phyloP scores from a whole-genome alignment of 30 jellyfish, hydroid and myxozoan genomes.

The Turritopsis dohrnii region DNA sequence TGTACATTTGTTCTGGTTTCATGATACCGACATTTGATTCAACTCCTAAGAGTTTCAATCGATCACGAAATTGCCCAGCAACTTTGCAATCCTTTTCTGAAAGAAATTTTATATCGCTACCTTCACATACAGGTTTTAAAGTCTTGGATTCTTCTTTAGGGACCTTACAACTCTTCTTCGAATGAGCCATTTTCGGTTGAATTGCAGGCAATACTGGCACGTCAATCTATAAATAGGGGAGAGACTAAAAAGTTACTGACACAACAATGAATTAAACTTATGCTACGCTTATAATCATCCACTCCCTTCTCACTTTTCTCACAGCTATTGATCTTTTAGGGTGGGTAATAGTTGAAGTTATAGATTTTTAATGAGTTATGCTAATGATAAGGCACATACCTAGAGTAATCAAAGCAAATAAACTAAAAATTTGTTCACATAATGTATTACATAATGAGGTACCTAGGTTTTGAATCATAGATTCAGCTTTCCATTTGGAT shows the following conservation, averaged over 20 bases:
- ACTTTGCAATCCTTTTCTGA: not conserved
- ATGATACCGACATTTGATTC: not conserved
- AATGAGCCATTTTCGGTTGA: not conserved
- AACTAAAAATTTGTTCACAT: no score
- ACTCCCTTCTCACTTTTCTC: no score
- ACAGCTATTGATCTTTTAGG: no score
- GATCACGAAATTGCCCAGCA: not conserved
- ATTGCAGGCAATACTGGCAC: not conserved
- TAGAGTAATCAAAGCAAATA: no score
- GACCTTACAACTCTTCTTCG: not conserved
- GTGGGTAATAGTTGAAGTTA: no score
- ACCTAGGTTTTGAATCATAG: no score
- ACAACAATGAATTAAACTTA: no score
- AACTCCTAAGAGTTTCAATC: not conserved
- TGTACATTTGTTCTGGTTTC: not conserved
- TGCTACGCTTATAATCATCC: no score
- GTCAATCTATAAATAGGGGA: not conserved
- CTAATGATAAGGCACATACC: no score
- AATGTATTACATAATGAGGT: no score
- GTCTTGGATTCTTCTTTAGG: not conserved
- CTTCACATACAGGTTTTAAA: not conserved
- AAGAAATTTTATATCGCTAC: not conserved
- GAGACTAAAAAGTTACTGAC: not conserved
- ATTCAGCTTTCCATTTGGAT: no score
- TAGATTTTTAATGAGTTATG: no score